Conservation (phyloP, 2,888 invertebrate genomes). For the Embidobia sp. region DNA sequence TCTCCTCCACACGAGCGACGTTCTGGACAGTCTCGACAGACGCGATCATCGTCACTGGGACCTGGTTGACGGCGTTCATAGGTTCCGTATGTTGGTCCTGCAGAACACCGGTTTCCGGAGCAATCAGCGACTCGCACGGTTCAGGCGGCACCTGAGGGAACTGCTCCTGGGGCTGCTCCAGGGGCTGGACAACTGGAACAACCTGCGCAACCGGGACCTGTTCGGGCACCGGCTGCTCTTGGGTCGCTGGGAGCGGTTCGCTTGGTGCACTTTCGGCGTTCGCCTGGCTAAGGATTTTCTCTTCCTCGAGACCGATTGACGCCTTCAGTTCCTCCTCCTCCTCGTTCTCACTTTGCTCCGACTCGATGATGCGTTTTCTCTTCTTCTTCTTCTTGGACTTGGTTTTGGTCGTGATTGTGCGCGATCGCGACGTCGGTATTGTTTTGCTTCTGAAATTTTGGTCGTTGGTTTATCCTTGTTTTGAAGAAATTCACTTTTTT, state of each 20-base stretch:
- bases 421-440: slow-evolving; percentile 70
- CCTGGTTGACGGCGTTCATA: no score
- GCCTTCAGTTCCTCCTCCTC: slow-evolving; percentile 79
- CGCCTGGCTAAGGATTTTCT: slow-evolving; percentile 4
- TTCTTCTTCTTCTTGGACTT: slow-evolving; percentile 82
- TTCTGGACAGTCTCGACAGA: no score
- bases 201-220: not conserved
- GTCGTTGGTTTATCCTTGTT: not conserved
- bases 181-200: no score
- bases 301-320: slow-evolving; percentile 38
- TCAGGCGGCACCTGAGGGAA: not conserved
- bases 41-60: no score
- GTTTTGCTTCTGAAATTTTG: slow-evolving; percentile 73
- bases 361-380: slow-evolving; percentile 78
- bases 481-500: not conserved
- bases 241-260: not conserved
- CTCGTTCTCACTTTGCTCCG: slow-evolving; percentile 80
- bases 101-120: not conserved
- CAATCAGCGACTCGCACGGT: no score
- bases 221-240: not conserved
- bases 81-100: no score
- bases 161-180: no score
- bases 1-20: no score
- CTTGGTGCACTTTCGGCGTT: not conserved
- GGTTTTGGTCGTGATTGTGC: slow-evolving; percentile 69